phyloP scores from a whole-genome alignment of 2,888 invertebrate genomes.

The Epistrophe eligans region DNA sequence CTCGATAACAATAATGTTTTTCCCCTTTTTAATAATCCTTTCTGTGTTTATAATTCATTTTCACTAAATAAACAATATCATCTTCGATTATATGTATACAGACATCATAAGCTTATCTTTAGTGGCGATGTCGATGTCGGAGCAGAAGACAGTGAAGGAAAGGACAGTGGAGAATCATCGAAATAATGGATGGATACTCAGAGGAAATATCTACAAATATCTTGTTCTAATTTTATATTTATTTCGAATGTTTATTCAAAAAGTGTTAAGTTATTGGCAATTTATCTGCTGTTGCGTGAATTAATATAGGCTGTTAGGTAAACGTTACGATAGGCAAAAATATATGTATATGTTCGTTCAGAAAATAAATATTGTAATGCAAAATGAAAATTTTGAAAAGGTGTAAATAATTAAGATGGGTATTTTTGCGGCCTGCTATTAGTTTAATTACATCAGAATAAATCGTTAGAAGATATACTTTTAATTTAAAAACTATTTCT shows the following conservation, averaged over 20 bases:
- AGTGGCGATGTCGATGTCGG: conserved; percentile 51
- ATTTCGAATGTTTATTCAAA: conserved; percentile 50
- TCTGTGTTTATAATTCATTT: conserved; percentile 73
- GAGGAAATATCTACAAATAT: conserved; percentile 50
- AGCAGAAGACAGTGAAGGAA: conserved; percentile 54
- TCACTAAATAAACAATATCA: conserved; percentile 67
- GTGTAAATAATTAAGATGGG: no score
- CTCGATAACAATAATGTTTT: conserved; percentile 45
- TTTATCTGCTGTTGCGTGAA: conserved; percentile 52
- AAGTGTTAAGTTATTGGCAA: conserved; percentile 57
- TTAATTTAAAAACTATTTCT: no score
- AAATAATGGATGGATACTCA: conserved; percentile 47
- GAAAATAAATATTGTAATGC: conserved; percentile 21
- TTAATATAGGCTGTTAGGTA: conserved; percentile 47
- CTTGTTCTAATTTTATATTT: conserved; percentile 51
- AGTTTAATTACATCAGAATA: no score
- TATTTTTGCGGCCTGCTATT: not conserved
- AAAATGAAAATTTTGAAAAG: not conserved
- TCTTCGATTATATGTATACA: conserved; percentile 54
- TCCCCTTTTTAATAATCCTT: conserved; percentile 51
- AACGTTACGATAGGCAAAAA: conserved; percentile 24
- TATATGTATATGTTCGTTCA: conserved; percentile 8
- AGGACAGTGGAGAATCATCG: conserved; percentile 36
- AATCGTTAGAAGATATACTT: no score
- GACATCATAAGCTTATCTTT: conserved; percentile 63